phyloP scores from a whole-genome alignment of 2,113 vertebrate species.

The Campylorhamphus procurvoides region DNA sequence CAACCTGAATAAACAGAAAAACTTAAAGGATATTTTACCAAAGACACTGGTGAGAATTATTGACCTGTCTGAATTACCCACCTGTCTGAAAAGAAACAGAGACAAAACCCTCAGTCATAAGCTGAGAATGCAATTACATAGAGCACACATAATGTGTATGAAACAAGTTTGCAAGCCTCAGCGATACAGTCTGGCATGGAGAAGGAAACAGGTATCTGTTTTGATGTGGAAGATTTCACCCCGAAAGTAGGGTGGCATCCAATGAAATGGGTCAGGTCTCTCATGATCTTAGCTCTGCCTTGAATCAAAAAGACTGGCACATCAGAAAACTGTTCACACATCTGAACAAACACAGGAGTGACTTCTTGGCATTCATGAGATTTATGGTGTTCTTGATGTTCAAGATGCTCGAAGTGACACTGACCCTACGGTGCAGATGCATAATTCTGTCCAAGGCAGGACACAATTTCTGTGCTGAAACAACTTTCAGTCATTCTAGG shows the following conservation, averaged over 20 bases:
- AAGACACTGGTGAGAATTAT: not conserved
- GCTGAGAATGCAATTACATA: not conserved
- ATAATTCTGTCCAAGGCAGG: not conserved
- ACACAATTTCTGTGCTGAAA: not conserved
- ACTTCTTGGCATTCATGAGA: not conserved
- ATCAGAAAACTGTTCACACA: not conserved
- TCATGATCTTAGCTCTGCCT: not conserved
- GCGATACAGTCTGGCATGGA: not conserved
- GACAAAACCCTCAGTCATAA: not conserved
- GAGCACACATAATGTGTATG: not conserved
- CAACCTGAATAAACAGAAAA: not conserved
- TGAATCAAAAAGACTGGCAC: not conserved
- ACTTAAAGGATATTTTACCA: not conserved
- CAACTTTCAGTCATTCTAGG: not conserved
- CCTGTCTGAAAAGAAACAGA: not conserved
- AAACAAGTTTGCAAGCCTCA: not conserved
- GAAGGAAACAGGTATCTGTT: not conserved
- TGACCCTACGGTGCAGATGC: not conserved
- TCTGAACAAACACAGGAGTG: not conserved
- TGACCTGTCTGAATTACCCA: not conserved
- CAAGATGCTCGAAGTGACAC: not conserved
- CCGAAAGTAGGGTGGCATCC: not conserved
- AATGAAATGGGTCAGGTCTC: not conserved
- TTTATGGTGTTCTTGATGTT: not conserved
- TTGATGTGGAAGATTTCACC: not conserved